A percentile compares a stretch with the other conserved stretches of the same genome.
Evolutionary conservation across 2,113 vertebrate species (phyloP).

Genomic region (Struthio camelus): DNA sequence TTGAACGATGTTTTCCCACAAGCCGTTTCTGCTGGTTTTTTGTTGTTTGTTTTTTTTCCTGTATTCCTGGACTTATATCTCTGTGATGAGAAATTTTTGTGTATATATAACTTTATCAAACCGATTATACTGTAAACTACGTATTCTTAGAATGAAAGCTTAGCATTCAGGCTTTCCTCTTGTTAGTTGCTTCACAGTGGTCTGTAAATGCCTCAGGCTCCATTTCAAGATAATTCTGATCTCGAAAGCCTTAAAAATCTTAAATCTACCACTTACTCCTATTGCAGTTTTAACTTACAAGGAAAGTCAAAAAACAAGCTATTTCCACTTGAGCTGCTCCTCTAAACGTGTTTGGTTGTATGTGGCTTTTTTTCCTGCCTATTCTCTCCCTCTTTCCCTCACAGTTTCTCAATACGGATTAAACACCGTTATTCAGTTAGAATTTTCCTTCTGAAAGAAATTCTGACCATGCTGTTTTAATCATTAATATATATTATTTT

Average conservation of each 20-base stretch:
- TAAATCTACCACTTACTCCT: neutral
- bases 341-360: neutral
- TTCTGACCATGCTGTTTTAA: neutral
- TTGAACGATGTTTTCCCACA: conserved; percentile 39
- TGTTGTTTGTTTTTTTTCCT: conserved; percentile 14
- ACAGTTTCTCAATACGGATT: neutral
- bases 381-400: neutral
- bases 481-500: neutral
- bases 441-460: neutral
- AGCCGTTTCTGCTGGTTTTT: neutral
- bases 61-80: neutral
- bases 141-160: conserved; percentile 29
- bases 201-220: conserved; percentile 7
- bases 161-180: neutral
- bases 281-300: neutral
- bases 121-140: neutral
- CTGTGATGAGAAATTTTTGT: conserved; percentile 25
- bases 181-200: neutral
- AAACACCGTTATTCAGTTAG: neutral
- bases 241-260: conserved; percentile 9
- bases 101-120: conserved; percentile 10
- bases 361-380: neutral
- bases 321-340: neutral
- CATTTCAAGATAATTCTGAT: conserved; percentile 16
- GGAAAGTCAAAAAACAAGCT: neutral